These are phyloP conservation scores for Sorex maritimensis DNA, from an alignment of 2,797 vertebrate species.

Conservation along the genomic window DNA sequence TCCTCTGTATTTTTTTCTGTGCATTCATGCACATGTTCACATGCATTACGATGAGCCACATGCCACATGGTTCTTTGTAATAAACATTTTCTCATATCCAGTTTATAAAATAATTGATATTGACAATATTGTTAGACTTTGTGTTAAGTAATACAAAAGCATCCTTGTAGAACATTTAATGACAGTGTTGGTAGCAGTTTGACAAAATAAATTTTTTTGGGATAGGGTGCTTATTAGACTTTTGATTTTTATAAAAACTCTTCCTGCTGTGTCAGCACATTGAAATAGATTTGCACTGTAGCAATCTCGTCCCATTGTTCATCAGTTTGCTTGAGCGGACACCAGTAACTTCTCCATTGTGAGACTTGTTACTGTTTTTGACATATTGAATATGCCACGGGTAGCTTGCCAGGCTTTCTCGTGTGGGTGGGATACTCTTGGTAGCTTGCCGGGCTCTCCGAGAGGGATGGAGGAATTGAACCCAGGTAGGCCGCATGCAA, in stretches of 20 bases:
- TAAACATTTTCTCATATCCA: conserved; percentile 26
- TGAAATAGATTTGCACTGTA: too few relatives aligned
- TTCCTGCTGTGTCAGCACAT: neutral
- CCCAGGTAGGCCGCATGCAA: too few relatives aligned
- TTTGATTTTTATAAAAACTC: neutral
- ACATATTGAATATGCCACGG: too few relatives aligned
- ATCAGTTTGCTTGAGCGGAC: too few relatives aligned
- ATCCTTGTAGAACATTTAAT: neutral
- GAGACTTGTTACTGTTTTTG: too few relatives aligned
- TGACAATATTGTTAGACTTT: neutral
- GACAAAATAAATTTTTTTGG: neutral
- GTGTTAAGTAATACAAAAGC: neutral
- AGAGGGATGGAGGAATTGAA: too few relatives aligned
- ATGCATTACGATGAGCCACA: neutral
- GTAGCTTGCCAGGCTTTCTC: too few relatives aligned
- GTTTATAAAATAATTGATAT: neutral
- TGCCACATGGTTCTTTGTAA: neutral
- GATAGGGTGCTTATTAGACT: neutral
- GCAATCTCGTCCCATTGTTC: too few relatives aligned
- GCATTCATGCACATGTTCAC: neutral
- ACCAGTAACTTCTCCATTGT: too few relatives aligned
- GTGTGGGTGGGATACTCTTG: too few relatives aligned
- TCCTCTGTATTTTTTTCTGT: neutral
- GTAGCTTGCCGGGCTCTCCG: too few relatives aligned
- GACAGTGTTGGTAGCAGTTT: neutral